Conservation (phyloP, 2,888 invertebrate species). For the Lysandra coridon region DNA sequence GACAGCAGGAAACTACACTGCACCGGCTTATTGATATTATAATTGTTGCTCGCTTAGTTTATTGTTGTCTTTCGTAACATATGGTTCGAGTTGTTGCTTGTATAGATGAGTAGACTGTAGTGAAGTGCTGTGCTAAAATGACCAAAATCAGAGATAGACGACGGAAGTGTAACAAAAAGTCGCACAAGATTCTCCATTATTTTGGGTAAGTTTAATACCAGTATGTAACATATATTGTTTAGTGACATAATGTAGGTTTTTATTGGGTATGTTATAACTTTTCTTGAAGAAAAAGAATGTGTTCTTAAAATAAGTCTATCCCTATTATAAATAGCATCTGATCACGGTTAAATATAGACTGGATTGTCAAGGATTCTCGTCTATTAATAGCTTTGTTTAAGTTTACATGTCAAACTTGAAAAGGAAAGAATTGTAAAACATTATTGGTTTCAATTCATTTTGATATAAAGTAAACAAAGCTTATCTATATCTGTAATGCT, state of each 20-base stretch:
- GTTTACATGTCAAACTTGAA: background rate
- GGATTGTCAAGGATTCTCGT: background rate
- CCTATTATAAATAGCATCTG: background rate
- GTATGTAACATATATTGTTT: background rate
- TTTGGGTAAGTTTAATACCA: conserved; percentile 55
- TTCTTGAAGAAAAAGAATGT: background rate
- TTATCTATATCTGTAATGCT: too few relatives aligned
- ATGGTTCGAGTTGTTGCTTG: background rate
- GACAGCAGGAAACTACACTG: conserved; percentile 2
- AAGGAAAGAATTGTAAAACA: background rate
- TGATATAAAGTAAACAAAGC: too few relatives aligned
- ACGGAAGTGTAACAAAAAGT: conserved; percentile 59
- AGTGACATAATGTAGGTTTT: background rate
- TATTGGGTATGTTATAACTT: background rate
- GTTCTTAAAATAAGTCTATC: background rate
- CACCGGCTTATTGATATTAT: background rate
- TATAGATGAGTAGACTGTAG: background rate
- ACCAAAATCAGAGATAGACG: conserved; percentile 50
- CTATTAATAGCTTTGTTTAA: background rate
- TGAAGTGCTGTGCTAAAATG: conserved; percentile 43
- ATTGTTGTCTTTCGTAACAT: conserved; percentile 10
- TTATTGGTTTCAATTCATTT: too few relatives aligned
- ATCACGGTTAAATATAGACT: background rate
- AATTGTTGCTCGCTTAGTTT: conserved; percentile 14
- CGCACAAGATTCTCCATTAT: conserved; percentile 62